Base-by-base conservation (phyloP, 2,113 vertebrate genomes). In the Zingel zingel region DNA sequence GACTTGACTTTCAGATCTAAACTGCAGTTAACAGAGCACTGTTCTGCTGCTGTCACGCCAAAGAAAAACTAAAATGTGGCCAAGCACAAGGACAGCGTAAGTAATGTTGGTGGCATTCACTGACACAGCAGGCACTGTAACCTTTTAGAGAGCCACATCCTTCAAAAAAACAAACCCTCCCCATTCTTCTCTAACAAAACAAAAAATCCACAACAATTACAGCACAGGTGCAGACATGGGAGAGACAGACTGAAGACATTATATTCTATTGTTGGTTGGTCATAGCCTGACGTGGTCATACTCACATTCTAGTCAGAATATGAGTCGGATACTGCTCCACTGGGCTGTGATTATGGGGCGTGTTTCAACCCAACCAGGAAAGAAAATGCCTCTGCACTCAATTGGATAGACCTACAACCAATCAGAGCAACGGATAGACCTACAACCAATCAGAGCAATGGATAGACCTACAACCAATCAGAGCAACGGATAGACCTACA, bases 71-170 rank as follows among this genome's bases (percentile, higher is more conserved):
- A 53, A 74, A 77, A 70, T 30, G 43, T 61, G 61, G 51, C 30
- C 9, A 59, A 12, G 62, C 69, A 62, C 80, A 85, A 88, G 71
- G 79, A 87, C 63, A 67, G 53, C 74, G 72, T 77, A 67, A 78
- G 68, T 82, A 83, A 84, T 86, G 78, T 81, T 62, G 66, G 68
- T 77, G 77, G 77, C 77, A 73, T 86, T 90, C 80, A 68, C 53
- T 48, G 69, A 72, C 79, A 19, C 83, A 87, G 74, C 69, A 65
- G 81, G 69, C 71, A 25, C 61, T 25, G 57, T 88, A 81, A 88
- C 79, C 83, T 90, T 91, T 84, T 43, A 71, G 45, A 87, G 58
- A 88, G 80, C 48, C 27, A 23, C 75, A 84, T 87, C 86, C 30
- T 83, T 91, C 79, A 86, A 61, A 53, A 69, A 79, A 74, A 65